Base-by-base conservation (phyloP, 1,140 invertebrate genomes). In the Brachionus sp. region DNA sequence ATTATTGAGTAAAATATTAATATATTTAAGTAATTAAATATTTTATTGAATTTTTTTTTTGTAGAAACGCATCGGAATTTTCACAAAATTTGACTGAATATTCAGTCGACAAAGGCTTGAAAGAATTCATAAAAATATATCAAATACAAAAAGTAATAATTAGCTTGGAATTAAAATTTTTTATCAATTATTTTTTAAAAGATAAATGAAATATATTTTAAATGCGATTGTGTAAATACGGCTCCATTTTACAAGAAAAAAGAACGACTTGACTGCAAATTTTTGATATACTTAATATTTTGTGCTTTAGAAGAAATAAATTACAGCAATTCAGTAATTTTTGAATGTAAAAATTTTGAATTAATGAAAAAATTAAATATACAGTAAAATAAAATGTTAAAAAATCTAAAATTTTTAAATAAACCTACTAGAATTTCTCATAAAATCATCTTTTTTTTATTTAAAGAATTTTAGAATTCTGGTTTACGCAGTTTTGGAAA, bases 151-250 rank as follows among this genome's bases (percentile, higher is more conserved):
- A 57, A 23, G 50, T 57, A 57, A 19, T 42, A 23, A 19, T 57
- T 57, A 2, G 2, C 19, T 23, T 23, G 3, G 9, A 57, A 57
- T 25, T 19, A 50, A 64, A 29, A 66, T 23, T 29, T 29, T 66
- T 66, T 12, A 29, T 64, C 33, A 3, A 33, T 73, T 42, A 42
- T 39, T 66, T 5, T 29, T 10, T 16, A 25, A 2, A 73, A 73
- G 68, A 39, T 73, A 7, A 23, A 73, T 39, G 7, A 73, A 16
- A 13, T 73, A 16, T 73, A 73, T 44, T 42, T 73, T 7, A 39
- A 73, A 73, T 73, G 68, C 37, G 68, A 73, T 73, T 73, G 68
- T 73, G 68, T 39, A 73, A 73, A 73, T 73, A 73, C 39, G 25
- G 23, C 25, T 3, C 10, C 12, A 2, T 33, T n/a, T 7, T 19